These are phyloP conservation scores for Osmerus eperlanus DNA, from an alignment of 2,113 vertebrate genomes.

Conservation along the genomic window DNA sequence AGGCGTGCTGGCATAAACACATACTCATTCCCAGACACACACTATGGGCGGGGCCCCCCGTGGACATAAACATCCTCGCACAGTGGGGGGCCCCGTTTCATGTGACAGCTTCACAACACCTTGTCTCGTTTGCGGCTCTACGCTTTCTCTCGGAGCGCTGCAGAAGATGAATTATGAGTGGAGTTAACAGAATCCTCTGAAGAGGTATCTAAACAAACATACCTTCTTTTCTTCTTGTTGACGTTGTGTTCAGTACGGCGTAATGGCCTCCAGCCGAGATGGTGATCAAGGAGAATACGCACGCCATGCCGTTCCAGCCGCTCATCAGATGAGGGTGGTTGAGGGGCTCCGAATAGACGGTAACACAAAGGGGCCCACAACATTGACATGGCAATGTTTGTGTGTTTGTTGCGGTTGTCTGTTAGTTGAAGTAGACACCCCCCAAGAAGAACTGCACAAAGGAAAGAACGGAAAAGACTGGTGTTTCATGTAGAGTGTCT, in stretches of 20 bases:
- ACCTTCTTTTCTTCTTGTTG: conserved; percentile 22
- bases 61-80: conserved; percentile 40
- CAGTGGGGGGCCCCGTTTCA: conserved; percentile 35
- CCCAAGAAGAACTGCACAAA: too few species aligned
- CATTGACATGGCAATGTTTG: too few species aligned
- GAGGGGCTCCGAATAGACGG: too few species aligned
- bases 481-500: too few species aligned
- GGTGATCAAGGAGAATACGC: neutral
- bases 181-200: conserved; percentile 28
- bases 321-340: neutral
- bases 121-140: conserved; percentile 30
- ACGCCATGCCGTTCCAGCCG: neutral
- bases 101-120: conserved; percentile 45
- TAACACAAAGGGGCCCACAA: too few species aligned
- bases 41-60: conserved; percentile 1
- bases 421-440: too few species aligned
- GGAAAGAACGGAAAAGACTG: too few species aligned
- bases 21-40: neutral
- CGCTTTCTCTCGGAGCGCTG: conserved; percentile 18
- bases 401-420: too few species aligned
- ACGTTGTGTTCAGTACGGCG: conserved; percentile 35
- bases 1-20: conserved; percentile 12
- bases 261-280: conserved; percentile 28
- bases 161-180: conserved; percentile 36
- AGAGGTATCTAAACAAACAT: conserved; percentile 44